These are phyloP conservation scores for Sminthurides bifidus DNA, from an alignment of 1,140 invertebrate genomes.

Conservation along the genomic window DNA sequence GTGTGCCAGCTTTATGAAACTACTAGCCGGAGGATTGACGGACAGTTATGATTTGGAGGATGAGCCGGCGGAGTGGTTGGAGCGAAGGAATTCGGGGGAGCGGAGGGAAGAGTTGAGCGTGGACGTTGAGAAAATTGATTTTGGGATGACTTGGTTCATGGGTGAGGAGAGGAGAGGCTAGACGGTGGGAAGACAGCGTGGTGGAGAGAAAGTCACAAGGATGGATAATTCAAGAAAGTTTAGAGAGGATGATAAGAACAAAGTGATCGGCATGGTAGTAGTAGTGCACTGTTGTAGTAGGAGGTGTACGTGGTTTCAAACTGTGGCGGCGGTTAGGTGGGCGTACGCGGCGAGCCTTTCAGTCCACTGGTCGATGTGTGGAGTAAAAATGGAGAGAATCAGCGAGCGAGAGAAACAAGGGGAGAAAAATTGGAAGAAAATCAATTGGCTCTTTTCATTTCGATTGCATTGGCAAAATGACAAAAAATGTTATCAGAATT, in stretches of 20 bases:
- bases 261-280: neutral
- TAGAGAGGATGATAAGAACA: neutral
- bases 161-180: neutral
- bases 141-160: neutral
- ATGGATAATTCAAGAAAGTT: constrained; percentile 1
- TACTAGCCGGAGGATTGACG: too few relatives aligned
- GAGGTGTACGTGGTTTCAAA: neutral
- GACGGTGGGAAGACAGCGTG: neutral
- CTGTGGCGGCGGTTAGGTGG: too few relatives aligned
- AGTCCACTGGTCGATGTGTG: constrained; percentile 2
- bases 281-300: constrained; percentile 4
- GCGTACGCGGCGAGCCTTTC: too few relatives aligned
- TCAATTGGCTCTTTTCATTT: constrained; percentile 27
- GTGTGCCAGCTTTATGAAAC: too few relatives aligned
- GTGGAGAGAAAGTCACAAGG: neutral
- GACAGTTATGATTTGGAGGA: too few relatives aligned
- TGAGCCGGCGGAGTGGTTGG: too few relatives aligned
- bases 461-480: constrained; percentile 26
- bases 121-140: neutral
- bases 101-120: neutral
- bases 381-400: constrained; percentile 13
- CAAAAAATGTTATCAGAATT: constrained; percentile 25
- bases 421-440: constrained; percentile 18
- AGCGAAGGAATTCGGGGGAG: neutral
- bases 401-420: constrained; percentile 9